Base-by-base conservation (phyloP, 2,113 vertebrate genomes). In the Acanthisitta chloris region DNA sequence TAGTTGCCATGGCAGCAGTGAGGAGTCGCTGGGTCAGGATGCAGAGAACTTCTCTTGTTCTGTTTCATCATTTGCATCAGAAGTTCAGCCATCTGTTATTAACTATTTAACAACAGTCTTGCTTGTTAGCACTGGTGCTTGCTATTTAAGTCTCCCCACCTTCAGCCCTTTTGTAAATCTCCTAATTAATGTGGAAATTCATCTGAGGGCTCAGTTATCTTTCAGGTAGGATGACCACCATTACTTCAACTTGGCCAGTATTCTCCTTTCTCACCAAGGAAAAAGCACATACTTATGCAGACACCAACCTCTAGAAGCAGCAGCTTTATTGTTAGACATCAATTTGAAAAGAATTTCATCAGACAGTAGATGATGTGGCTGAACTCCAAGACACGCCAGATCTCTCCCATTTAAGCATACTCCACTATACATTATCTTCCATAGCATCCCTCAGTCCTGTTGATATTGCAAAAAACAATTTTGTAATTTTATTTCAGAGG, bases 41-140 rank as follows among this genome's bases (percentile, higher is more conserved):
- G 85, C 52, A 86, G 67, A 81, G 59, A 88, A 94, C 81, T 86
- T 82, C 86, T 85, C 95, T 90, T 92, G 93, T 94, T 95, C 86
- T 82, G 67, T 38, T 70, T 94, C 79, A 95, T 88, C 36, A 79
- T 92, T 90, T 88, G 81, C 90, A 96, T 94, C 90, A 90, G 84
- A 94, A 94, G 85, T 95, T 97, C 90, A 93, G 90, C 87, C 93
- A 95, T 79, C 94, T 95, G 91, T 93, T 92, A 96, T 90, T 95
- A 95, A 95, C 91, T 83, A 76, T 85, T 95, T 86, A 89, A 92
- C 92, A 92, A 88, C 85, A 90, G 82, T 58, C 76, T 31, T 57
- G 45, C 90, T 95, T 90, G 71, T 90, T 93, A 94, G 86, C 5
- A 1, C 80, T 73, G 54, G 59, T 74, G 23, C 40, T 85, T 64